Percentiles rank a stretch among this genome's conserved stretches.
Conservation (phyloP, 2,113 vertebrate species). For the Haliaeetus leucogaster region DNA sequence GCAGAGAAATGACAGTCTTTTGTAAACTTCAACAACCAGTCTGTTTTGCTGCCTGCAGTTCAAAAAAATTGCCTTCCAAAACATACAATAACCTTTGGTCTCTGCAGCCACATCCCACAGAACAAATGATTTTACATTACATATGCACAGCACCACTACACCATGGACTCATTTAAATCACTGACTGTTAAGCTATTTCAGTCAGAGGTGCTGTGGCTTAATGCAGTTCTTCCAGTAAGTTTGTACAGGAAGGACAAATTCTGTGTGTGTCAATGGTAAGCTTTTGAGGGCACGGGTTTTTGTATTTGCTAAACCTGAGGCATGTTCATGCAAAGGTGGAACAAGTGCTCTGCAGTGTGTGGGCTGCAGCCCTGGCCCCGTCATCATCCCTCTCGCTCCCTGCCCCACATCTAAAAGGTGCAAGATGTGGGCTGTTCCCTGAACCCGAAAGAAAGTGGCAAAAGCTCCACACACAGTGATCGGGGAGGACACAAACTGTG, state of each 20-base stretch:
- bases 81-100: slow-evolving; percentile 9
- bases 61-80: slow-evolving; percentile 11
- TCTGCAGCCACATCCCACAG: background rate
- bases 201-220: background rate
- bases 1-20: slow-evolving; percentile 11
- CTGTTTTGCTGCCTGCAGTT: background rate
- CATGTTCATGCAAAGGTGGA: background rate
- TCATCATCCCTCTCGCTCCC: background rate
- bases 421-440: background rate
- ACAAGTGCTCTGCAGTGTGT: background rate
- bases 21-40: background rate
- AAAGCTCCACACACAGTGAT: background rate
- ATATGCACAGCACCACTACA: background rate
- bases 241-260: background rate
- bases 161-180: background rate
- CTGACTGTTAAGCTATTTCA: background rate
- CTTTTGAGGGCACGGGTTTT: background rate
- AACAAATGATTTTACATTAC: background rate
- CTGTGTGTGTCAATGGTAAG: background rate
- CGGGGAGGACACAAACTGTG: background rate
- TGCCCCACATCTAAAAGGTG: background rate
- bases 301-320: background rate
- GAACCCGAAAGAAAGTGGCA: background rate
- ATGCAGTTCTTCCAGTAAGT: background rate
- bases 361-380: accelerated